Evolutionary conservation across 2,888 invertebrate genomes (phyloP).

Genomic region (Stratiomys singularior): DNA sequence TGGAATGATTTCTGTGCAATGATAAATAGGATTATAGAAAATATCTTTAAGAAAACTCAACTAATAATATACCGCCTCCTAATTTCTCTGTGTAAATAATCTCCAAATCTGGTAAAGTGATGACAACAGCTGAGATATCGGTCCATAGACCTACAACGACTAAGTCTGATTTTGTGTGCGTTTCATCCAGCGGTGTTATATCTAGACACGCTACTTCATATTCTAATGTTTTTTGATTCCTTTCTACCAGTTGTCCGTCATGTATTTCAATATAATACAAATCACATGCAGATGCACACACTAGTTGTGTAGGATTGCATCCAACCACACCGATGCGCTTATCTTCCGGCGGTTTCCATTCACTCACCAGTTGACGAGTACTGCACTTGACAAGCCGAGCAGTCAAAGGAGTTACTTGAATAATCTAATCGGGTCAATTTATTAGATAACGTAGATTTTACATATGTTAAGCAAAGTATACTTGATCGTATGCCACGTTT

Average conservation of each 20-base stretch:
- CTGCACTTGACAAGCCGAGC: constrained; percentile 77
- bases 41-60: constrained; percentile 19
- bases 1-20: constrained; percentile 88
- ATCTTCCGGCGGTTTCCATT: constrained; percentile 78
- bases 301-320: constrained; percentile 79
- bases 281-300: constrained; percentile 88
- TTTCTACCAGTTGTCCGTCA: constrained; percentile 72
- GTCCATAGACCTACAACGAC: constrained; percentile 97
- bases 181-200: constrained; percentile 80
- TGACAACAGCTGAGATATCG: constrained; percentile 90
- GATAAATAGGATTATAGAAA: constrained; percentile 43
- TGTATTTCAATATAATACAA: constrained; percentile 84
- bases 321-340: constrained; percentile 89
- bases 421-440: constrained; percentile 64
- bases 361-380: constrained; percentile 73
- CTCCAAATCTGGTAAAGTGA: constrained; percentile 82
- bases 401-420: constrained; percentile 77
- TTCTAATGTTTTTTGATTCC: constrained; percentile 79
- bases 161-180: constrained; percentile 73
- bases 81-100: constrained; percentile 88
- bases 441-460: constrained; percentile 55
- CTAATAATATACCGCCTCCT: constrained; percentile 81
- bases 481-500: constrained; percentile 85
- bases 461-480: constrained; percentile 66
- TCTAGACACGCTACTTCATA: constrained; percentile 97